phyloP scores from a whole-genome alignment of 2,797 vertebrate genomes.

The Pangasius macronema region DNA sequence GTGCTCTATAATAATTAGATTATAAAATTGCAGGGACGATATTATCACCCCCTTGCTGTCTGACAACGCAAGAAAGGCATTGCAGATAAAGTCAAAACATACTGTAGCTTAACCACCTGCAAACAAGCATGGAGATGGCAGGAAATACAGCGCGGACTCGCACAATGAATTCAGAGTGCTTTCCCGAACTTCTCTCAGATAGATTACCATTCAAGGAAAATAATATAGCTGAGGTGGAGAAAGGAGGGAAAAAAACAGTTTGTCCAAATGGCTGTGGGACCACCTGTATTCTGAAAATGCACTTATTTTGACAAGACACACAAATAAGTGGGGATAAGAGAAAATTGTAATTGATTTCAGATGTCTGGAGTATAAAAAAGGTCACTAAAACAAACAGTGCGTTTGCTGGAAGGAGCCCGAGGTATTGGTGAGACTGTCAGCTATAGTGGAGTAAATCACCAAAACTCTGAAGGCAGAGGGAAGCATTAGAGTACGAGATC shows the following conservation, averaged over 20 bases:
- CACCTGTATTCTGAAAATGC: constrained; percentile 43
- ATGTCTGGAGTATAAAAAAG: constrained; percentile 58
- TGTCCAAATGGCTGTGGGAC: constrained; percentile 54
- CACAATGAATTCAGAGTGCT: constrained; percentile 23
- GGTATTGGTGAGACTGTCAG: constrained; percentile 68
- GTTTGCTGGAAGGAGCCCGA: constrained; percentile 44
- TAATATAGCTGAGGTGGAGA: constrained; percentile 55
- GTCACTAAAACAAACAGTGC: constrained; percentile 69
- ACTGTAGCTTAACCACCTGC: constrained; percentile 9
- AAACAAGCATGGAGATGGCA: constrained; percentile 29
- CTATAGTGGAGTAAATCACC: constrained; percentile 71
- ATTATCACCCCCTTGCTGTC: constrained; percentile 9
- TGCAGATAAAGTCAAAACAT: constrained; percentile 18
- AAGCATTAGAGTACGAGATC: constrained; percentile 37
- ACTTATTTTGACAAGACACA: constrained; percentile 73
- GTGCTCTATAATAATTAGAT: background rate
- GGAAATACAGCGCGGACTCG: constrained; percentile 23
- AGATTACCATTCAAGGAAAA: constrained; percentile 49
- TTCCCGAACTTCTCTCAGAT: constrained; percentile 51
- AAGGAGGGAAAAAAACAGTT: constrained; percentile 61
- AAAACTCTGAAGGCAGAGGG: constrained; percentile 55
- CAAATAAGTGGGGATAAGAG: constrained; percentile 57
- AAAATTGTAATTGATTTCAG: constrained; percentile 73
- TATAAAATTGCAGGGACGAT: background rate
- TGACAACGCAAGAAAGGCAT: constrained; percentile 1